Evolutionary conservation across 2,113 vertebrate genomes (phyloP).

Genomic region (Bubalus kerabau): DNA sequence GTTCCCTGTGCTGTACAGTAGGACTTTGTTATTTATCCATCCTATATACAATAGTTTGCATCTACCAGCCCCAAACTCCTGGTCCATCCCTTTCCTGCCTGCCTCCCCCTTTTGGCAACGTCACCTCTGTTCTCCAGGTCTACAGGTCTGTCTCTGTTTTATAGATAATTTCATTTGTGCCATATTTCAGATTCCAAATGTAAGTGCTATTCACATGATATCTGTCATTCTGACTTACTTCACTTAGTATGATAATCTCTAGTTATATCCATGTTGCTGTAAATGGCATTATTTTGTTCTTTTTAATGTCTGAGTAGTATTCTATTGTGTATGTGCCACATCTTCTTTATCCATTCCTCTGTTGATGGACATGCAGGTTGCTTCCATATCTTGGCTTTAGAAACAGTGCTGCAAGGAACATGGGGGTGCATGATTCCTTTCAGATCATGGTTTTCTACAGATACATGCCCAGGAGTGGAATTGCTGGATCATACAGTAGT

Average conservation of each 20-base stretch:
- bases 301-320: not conserved
- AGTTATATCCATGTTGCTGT: not conserved
- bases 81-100: not conserved
- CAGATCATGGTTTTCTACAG: not conserved
- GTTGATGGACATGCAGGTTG: not conserved
- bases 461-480: not conserved
- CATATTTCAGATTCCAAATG: not conserved
- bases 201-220: not conserved
- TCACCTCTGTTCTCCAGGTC: not conserved
- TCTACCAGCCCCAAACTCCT: not conserved
- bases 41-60: not conserved
- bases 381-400: not conserved
- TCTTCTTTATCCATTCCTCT: not conserved
- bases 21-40: not conserved
- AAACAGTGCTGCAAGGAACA: not conserved
- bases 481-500: not conserved
- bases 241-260: not conserved
- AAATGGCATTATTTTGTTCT: not conserved
- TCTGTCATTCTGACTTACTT: not conserved
- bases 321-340: not conserved
- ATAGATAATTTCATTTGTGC: not conserved
- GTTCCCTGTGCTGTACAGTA: not conserved
- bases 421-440: not conserved
- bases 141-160: not conserved
- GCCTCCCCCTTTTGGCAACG: not conserved